Percentiles rank a stretch among this genome's conserved stretches.
Conservation (phyloP, 2,888 invertebrate species). For the Blastobasis adustella region DNA sequence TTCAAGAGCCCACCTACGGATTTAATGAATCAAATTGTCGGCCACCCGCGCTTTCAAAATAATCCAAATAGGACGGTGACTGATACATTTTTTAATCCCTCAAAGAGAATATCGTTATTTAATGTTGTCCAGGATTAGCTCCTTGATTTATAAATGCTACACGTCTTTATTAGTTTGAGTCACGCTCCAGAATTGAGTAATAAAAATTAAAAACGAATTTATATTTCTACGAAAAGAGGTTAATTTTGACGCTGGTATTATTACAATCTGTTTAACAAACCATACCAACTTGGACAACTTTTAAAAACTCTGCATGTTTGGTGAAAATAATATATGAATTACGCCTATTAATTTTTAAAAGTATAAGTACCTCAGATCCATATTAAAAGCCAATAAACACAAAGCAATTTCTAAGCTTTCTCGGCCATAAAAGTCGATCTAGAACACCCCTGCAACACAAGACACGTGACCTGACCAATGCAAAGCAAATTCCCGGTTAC, state of each 20-base stretch:
- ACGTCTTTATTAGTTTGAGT: constrained; percentile 38
- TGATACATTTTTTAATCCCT: constrained; percentile 44
- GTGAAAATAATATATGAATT: no score
- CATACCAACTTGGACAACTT: no score
- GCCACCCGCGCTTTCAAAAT: constrained; percentile 53
- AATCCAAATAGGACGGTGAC: constrained; percentile 28
- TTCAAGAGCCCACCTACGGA: constrained; percentile 59
- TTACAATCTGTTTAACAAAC: no score
- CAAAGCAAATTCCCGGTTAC: constrained; percentile 20
- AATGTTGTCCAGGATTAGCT: constrained; percentile 26
- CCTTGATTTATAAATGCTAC: constrained; percentile 31
- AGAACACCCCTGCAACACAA: constrained; percentile 45
- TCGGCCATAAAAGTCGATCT: constrained; percentile 33
- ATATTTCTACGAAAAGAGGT: constrained; percentile 1
- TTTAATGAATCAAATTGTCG: constrained; percentile 56
- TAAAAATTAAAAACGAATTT: constrained; percentile 28
- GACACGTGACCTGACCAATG: constrained; percentile 43
- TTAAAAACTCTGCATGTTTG: no score
- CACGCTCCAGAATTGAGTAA: constrained; percentile 31
- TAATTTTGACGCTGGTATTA: no score
- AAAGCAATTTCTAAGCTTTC: constrained; percentile 24
- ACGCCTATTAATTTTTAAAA: no score
- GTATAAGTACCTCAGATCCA: no score
- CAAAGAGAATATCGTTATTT: constrained; percentile 29
- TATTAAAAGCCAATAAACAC: no score